Evolutionary conservation across 2,113 vertebrate species (phyloP), one percentile per base, ranked within the genome.

Genomic region (Polypterus senegalus): DNA sequence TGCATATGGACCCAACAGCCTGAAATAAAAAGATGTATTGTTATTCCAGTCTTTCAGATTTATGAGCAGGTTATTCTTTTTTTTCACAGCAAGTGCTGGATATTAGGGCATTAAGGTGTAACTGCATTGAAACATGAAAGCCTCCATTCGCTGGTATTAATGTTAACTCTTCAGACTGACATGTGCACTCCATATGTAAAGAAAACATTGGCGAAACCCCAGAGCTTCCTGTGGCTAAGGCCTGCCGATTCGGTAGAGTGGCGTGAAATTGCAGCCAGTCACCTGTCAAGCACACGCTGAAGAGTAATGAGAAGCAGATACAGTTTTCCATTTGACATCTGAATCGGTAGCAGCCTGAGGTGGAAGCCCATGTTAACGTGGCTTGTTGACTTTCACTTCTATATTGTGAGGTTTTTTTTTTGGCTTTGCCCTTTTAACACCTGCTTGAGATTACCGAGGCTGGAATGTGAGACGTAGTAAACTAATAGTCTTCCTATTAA

Each of bases 101-200:
- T 27, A 63, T 52, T 48, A 62, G 70, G 63, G 4, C 65, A 69
- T 63, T 59, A 67, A 70, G 67, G 55, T 65, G 61, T 61, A 58
- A 63, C 60, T 27, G 44, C 56, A 57, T 46, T 48, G 54, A 70
- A 49, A 65, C 68, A 64, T 74, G 71, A 78, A 79, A 79, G 78
- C 69, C 59, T 60, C 48, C 7, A 49, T 68, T 57, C 70, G 61
- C 62, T 68, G 70, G 76, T 61, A 60, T 49, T 3, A 56, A 61
- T 63, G 65, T 58, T 66, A 73, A 68, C 44, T 44, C 60, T 69
- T 9, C 63, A 58, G 62, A 48, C 45, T 62, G 66, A 63, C 73
- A 75, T 71, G 64, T 82, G 79, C 67, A 57, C 51, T 59, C 67
- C 78, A 78, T 62, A 81, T 76, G 73, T 56, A 54, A 53, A 9